Conservation (phyloP, 1,140 invertebrate species). For the Medauroidea extradentata region DNA sequence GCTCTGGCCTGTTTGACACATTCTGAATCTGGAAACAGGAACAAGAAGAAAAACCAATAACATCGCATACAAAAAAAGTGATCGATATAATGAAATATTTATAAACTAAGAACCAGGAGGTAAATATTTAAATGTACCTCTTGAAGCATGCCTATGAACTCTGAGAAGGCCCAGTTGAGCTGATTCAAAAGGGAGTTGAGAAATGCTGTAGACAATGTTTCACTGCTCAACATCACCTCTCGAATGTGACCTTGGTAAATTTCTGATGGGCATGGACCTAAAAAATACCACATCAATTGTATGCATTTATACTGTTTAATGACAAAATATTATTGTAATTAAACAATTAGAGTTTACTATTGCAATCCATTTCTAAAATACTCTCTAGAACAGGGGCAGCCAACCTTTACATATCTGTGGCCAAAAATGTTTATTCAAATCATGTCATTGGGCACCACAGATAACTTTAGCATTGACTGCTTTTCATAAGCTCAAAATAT, state of each 20-base stretch:
- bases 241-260: constrained; percentile 53
- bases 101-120: not conserved
- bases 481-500: no score
- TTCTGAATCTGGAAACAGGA: constrained; percentile 60
- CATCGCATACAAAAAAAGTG: not conserved
- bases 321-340: no score
- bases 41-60: not conserved
- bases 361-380: no score
- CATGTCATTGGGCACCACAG: no score
- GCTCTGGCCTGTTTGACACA: constrained; percentile 41
- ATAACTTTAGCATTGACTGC: no score
- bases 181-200: constrained; percentile 78
- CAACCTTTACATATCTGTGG: no score
- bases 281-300: constrained; percentile 20
- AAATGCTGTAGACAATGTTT: constrained; percentile 55
- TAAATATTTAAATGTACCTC: constrained; percentile 55
- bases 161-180: constrained; percentile 84
- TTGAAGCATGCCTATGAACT: constrained; percentile 81
- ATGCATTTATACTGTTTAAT: no score
- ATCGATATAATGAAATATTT: not conserved
- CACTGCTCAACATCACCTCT: constrained; percentile 48
- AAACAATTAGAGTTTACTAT: no score
- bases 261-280: constrained; percentile 59
- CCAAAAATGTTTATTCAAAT: no score
- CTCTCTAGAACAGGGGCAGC: no score